These are phyloP conservation scores for Quadroppia sp. DNA, from an alignment of 2,888 invertebrate species.

Conservation along the genomic window DNA sequence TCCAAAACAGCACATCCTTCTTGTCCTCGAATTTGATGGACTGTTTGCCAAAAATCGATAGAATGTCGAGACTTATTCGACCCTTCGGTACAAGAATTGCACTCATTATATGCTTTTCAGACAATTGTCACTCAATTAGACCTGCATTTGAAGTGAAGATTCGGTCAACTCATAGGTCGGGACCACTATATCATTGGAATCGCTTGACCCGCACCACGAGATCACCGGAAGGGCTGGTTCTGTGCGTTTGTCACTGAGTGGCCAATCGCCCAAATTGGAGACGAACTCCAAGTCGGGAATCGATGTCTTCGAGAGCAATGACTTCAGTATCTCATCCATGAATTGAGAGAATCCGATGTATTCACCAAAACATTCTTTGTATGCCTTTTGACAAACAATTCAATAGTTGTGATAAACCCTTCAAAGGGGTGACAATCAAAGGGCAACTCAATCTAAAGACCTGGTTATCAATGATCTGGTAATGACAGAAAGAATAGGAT, in stretches of 20 bases:
- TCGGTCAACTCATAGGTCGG: slow-evolving; percentile 94
- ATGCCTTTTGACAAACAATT: slow-evolving; percentile 57
- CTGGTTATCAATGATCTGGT: slow-evolving; percentile 74
- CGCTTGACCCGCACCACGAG: slow-evolving; percentile 91
- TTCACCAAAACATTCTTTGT: slow-evolving; percentile 84
- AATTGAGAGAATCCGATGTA: slow-evolving; percentile 96
- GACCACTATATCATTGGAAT: slow-evolving; percentile 79
- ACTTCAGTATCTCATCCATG: slow-evolving; percentile 78
- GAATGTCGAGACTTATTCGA: slow-evolving; percentile 80
- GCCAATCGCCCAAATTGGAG: slow-evolving; percentile 94
- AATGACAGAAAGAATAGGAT: slow-evolving; percentile 82
- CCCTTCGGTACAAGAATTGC: slow-evolving; percentile 44
- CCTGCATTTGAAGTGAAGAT: slow-evolving; percentile 87
- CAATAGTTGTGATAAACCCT: too few species aligned
- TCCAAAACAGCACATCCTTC: slow-evolving; percentile 74
- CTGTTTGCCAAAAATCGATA: slow-evolving; percentile 79
- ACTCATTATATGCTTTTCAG: too few species aligned
- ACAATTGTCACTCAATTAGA: too few species aligned
- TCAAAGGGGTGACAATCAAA: slow-evolving; percentile 1
- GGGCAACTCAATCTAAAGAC: slow-evolving; percentile 50
- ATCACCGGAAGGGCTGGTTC: slow-evolving; percentile 68
- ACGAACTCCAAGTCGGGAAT: slow-evolving; percentile 86
- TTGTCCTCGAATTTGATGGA: slow-evolving; percentile 67
- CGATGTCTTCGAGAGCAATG: slow-evolving; percentile 68
- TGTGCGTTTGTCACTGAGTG: slow-evolving; percentile 58